These are phyloP conservation scores for Parnassius apollo DNA, from an alignment of 2,888 invertebrate species.

Conservation along the genomic window DNA sequence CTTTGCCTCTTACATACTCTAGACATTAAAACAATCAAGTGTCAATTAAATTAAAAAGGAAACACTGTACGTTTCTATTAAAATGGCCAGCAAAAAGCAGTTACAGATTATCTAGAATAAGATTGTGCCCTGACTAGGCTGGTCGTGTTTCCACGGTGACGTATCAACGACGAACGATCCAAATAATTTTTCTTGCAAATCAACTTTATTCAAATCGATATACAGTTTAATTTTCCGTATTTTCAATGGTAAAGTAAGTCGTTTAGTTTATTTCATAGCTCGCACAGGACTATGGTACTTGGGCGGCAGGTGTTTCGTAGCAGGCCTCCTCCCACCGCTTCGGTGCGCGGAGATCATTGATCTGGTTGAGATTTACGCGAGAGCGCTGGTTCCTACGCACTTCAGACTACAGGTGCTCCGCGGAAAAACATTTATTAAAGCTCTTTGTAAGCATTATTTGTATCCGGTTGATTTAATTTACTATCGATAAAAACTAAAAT, in stretches of 20 bases:
- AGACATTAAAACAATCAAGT: no score
- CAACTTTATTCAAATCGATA: constrained; percentile 40
- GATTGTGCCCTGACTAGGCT: constrained; percentile 74
- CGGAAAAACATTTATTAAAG: constrained; percentile 13
- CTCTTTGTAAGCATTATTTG: not conserved
- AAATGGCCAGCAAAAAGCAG: constrained; percentile 53
- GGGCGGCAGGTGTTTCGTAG: constrained; percentile 78
- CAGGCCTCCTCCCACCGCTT: constrained; percentile 74
- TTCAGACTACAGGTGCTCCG: constrained; percentile 27
- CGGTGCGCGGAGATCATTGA: constrained; percentile 71
- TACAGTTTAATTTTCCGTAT: constrained; percentile 43
- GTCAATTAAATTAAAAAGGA: no score
- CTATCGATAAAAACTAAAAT: no score
- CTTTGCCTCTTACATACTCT: no score
- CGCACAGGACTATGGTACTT: constrained; percentile 55
- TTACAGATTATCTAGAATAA: constrained; percentile 67
- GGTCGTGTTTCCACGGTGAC: constrained; percentile 38
- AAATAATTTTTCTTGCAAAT: constrained; percentile 29
- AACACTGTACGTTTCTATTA: no score
- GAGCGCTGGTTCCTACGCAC: constrained; percentile 37
- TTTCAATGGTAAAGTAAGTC: constrained; percentile 21
- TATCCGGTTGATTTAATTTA: not conserved
- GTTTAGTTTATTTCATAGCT: not conserved
- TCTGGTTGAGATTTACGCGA: constrained; percentile 75
- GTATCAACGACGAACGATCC: constrained; percentile 30